Percentiles rank a stretch among this genome's conserved stretches.
Evolutionary conservation across 1,140 invertebrate genomes (phyloP).

Genomic region (Lordiphosa mommai): DNA sequence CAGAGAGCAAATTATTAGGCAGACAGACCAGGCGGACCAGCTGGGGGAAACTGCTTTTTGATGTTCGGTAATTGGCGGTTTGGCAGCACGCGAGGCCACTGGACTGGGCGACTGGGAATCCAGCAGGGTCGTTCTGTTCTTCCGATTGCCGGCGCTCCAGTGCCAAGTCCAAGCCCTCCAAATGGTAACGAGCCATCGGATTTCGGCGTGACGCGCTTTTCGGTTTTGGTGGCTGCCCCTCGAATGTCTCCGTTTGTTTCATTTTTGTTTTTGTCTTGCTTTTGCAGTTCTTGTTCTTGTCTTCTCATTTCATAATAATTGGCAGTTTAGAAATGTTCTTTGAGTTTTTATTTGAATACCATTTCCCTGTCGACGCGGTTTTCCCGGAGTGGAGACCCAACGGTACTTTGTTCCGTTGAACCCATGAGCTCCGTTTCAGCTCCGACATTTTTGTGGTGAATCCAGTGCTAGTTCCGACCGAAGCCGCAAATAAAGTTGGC

Average conservation of each 20-base stretch:
- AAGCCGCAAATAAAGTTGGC: slow-evolving; percentile 61
- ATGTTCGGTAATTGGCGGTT: slow-evolving; percentile 76
- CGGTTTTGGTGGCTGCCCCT: slow-evolving; percentile 27
- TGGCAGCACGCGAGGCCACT: slow-evolving; percentile 67
- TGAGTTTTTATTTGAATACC: slow-evolving; percentile 64
- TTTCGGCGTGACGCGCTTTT: slow-evolving; percentile 70
- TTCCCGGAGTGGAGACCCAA: slow-evolving; percentile 23
- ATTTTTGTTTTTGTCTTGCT: slow-evolving; percentile 15
- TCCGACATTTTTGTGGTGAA: slow-evolving; percentile 47
- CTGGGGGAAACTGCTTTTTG: slow-evolving; percentile 71
- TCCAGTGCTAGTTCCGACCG: slow-evolving; percentile 36
- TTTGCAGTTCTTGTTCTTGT: slow-evolving; percentile 35
- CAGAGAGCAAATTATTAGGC: slow-evolving; percentile 71
- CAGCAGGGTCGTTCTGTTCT: slow-evolving; percentile 28
- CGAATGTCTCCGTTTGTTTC: slow-evolving; percentile 43
- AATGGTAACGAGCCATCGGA: slow-evolving; percentile 66
- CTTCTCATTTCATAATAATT: slow-evolving; percentile 72
- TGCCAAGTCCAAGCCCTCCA: slow-evolving; percentile 20
- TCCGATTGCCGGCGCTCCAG: slow-evolving; percentile 56
- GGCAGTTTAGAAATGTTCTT: slow-evolving; percentile 75
- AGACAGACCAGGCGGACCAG: slow-evolving; percentile 40
- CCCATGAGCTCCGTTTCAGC: slow-evolving; percentile 28
- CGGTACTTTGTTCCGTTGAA: slow-evolving; percentile 65
- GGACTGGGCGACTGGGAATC: slow-evolving; percentile 3
- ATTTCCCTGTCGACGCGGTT: slow-evolving; percentile 39